These are phyloP conservation scores for Acromyrmex heyeri DNA, from an alignment of 1,140 invertebrate genomes.

Conservation along the genomic window DNA sequence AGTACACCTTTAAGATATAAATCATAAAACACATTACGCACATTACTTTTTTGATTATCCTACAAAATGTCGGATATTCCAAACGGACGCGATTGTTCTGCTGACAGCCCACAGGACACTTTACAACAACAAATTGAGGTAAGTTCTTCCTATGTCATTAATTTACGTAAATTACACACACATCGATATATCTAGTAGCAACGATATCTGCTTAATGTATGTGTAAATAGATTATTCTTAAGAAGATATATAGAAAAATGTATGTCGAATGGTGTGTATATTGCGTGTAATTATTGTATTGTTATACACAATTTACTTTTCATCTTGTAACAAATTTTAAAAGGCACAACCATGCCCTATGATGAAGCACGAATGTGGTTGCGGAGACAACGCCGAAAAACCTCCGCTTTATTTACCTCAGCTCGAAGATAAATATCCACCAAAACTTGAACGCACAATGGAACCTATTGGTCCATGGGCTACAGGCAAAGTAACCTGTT, in stretches of 20 bases:
- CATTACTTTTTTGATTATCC: not conserved
- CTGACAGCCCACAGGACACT: not conserved
- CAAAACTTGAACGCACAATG: conserved; percentile 82
- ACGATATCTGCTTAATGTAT: not conserved
- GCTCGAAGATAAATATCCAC: conserved; percentile 85
- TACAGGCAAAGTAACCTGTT: conserved; percentile 90
- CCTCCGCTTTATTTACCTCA: conserved; percentile 87
- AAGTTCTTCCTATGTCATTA: not conserved
- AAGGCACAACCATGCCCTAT: conserved; percentile 50
- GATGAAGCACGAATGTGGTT: conserved; percentile 43
- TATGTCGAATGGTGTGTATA: not conserved
- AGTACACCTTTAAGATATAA: not conserved
- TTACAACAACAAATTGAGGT: conserved; percentile 16
- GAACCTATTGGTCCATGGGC: conserved; percentile 89
- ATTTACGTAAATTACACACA: not conserved
- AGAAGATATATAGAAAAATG: not conserved
- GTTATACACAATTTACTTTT: not conserved
- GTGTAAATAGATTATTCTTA: not conserved
- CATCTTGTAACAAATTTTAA: not conserved
- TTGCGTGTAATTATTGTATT: not conserved
- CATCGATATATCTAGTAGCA: not conserved
- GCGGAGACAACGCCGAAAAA: conserved; percentile 51
- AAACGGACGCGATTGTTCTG: not conserved
- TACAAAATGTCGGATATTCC: conserved; percentile 33
- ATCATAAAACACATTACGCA: not conserved